Evolutionary conservation across 2,797 vertebrate genomes (phyloP), one percentile per base, ranked within the genome.

Genomic region (Liasis olivaceus): DNA sequence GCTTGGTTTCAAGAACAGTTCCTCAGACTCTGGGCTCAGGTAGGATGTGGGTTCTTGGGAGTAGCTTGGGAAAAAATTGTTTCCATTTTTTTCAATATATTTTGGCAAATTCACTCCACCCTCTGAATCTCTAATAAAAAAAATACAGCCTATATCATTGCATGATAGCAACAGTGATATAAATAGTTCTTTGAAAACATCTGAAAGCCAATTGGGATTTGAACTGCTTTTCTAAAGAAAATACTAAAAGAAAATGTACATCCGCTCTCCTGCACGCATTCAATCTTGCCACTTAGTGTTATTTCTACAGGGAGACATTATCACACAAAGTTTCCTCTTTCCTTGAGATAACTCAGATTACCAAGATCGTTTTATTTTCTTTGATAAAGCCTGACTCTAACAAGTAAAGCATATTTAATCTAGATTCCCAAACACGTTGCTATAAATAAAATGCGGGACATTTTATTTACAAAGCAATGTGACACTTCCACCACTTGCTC

Each of bases 391-490:
- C 9, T 58, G 64, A 90, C 62, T 92, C 59, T 85, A 95, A 91
- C 85, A 93, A 95, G 91, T 24, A 92, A 77, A 89, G 88, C 20
- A 2, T 81, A 90, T 87, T 94, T 77, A 92, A 51, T 64, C 31
- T 93, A 9, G 26, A 64, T 84, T 91, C 60, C 22, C 91, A 93
- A 94, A 92, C 91, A 90, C 2, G 24, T 86, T 93, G 36, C 20
- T 94, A 87, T 95, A 96, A 96, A 93, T 54, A 90, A 24, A 47
- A 66, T 77, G 56, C 17, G 62, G 89, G n/a, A 31, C 92, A 42
- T 87, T 31, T 15, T 81, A 14, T 17, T 59, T 92, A 93, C 88
- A 85, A 88, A 66, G 85, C 92, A 20, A 93, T 92, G 77, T 69
- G 88, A 72, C 2, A 26, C 11, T 64, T 90, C 31, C 31, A 62